Evolutionary conservation across 23 tunicate species (phyloP).

Genomic region (Ciona savignyi): DNA sequence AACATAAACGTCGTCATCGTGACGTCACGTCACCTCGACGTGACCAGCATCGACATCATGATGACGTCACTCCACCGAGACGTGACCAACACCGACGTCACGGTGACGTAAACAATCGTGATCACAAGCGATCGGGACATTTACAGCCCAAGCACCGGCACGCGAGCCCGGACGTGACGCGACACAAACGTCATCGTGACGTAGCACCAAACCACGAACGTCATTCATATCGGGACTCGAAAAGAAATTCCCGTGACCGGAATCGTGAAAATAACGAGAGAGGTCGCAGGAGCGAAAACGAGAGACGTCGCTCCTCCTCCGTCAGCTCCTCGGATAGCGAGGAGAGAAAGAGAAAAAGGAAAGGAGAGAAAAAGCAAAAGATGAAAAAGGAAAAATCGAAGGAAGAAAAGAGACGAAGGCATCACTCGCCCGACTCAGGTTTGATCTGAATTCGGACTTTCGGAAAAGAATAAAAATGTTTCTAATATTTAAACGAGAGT

Average conservation of each 20-base stretch:
- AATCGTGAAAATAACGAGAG: conserved; percentile 6
- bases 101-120: background rate
- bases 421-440: conserved; percentile 7
- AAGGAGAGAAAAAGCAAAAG: conserved; percentile 2
- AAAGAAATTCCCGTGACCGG: background rate
- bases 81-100: background rate
- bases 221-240: background rate
- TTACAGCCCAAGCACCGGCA: background rate
- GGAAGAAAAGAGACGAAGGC: conserved; percentile 6
- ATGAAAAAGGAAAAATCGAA: conserved; percentile 1
- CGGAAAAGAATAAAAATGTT: too few relatives aligned
- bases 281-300: background rate
- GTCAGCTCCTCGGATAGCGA: conserved; percentile 2
- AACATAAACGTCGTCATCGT: conserved; percentile 7
- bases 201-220: background rate
- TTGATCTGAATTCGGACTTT: too few relatives aligned
- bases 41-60: background rate
- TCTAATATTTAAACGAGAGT: too few relatives aligned
- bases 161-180: background rate
- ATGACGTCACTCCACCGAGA: conserved; percentile 11
- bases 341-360: conserved; percentile 10
- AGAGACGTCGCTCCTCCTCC: background rate
- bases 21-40: conserved; percentile 4
- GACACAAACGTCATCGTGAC: conserved; percentile 18
- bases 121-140: background rate